These are phyloP conservation scores for Phrynosoma platyrhinos DNA, from an alignment of 2,113 vertebrate genomes.

Conservation along the genomic window DNA sequence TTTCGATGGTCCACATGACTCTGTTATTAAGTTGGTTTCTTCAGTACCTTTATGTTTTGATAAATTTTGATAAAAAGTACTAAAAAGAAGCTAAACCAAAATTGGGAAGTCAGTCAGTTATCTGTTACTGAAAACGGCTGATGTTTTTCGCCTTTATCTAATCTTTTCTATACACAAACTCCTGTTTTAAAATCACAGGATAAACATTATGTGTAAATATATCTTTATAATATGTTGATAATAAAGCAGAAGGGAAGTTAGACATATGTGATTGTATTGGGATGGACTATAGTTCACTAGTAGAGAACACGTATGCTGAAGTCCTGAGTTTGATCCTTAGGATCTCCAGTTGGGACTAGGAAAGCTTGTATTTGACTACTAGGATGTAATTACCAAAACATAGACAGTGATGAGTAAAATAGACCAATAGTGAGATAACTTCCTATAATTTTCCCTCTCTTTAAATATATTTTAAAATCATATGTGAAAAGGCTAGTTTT, in stretches of 20 bases:
- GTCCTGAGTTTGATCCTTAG: no score
- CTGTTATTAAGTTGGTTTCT: background rate
- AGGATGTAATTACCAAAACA: background rate
- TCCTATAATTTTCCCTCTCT: background rate
- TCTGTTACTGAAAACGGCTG: background rate
- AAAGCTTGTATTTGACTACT: background rate
- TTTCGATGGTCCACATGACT: background rate
- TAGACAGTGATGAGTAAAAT: background rate
- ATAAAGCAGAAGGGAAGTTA: background rate
- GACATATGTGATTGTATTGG: background rate
- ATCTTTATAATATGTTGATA: background rate
- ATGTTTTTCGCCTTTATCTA: background rate
- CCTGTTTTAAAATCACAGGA: background rate
- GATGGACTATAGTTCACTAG: background rate
- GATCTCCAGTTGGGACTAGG: background rate
- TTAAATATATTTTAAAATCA: background rate
- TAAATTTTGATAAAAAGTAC: conserved; percentile 11
- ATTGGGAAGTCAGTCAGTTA: background rate
- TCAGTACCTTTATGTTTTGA: background rate
- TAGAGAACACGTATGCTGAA: background rate
- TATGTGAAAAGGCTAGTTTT: background rate
- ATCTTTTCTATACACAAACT: background rate
- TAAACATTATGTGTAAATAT: background rate
- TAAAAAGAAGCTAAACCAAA: background rate
- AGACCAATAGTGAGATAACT: background rate